Base-by-base conservation (phyloP, 2,888 invertebrate species). In the Abrostola triplasia region DNA sequence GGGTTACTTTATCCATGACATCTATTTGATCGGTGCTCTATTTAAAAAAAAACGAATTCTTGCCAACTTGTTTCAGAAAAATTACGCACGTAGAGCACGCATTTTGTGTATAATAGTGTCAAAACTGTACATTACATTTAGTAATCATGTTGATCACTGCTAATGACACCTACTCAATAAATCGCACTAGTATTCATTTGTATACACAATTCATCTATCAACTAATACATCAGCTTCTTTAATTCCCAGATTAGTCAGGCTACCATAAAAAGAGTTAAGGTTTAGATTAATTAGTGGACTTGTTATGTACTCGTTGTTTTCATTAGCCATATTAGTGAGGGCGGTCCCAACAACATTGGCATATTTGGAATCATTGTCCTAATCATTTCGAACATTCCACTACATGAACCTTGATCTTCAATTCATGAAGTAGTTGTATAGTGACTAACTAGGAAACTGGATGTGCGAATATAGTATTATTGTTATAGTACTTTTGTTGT, bases 321-420 rank as follows among this genome's bases (percentile, higher is more conserved):
- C 38, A 79, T 70, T 70, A 70, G 57, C 51, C 38, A 42, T 61
- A 70, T 79, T 71, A 79, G 62, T 49, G 77, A 67, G 67, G 73
- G 79, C 77, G 77, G 66, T 67, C 64, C 64, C 70, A 67, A 51
- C 41, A 68, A 67, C 64, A 71, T 69, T 76, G 73, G 58, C 59
- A 65, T 79, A 78, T 73, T 76, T 79, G 64, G 58, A 69, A 73
- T 67, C 50, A 62, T 79, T 76, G 79, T 64, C 44, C 60, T 73
- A 71, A 71, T 79, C 67, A 55, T 44, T 59, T 47, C 44, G n/a
- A 50, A 73, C 73, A 73, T 79, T 73, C 73, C 70, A 53, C 51
- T 67, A 24, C 57, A 60, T 64, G 67, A 76, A 73, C 79, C 62
- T 73, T 78, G 77, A 67, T 64, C 71, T 69, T 67, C 59, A 67